Evolutionary conservation across 2,888 invertebrate genomes (phyloP).

Genomic region (Xanthia togata): DNA sequence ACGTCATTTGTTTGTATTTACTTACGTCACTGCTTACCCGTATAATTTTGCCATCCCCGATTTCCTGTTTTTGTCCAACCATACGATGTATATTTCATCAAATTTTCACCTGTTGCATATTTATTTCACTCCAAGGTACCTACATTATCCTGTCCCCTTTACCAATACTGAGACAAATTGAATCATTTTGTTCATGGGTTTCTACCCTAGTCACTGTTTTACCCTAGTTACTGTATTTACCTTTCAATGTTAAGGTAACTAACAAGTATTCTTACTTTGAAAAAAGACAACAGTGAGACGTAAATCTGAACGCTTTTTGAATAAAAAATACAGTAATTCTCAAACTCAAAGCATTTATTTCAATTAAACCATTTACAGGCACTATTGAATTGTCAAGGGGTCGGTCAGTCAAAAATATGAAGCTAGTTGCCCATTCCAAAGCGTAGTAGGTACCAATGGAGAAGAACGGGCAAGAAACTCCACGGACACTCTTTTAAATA

Average conservation of each 20-base stretch:
- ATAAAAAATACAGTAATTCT: too few relatives aligned
- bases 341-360: too few relatives aligned
- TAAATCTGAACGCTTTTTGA: not conserved
- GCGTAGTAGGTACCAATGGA: too few relatives aligned
- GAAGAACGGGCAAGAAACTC: too few relatives aligned
- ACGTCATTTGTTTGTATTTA: too few relatives aligned
- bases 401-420: too few relatives aligned
- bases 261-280: not conserved
- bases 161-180: not conserved
- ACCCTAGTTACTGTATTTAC: not conserved
- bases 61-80: not conserved
- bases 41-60: not conserved
- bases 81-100: not conserved
- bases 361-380: too few relatives aligned
- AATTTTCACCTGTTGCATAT: not conserved
- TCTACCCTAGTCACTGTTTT: not conserved
- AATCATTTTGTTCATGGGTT: constrained; percentile 32
- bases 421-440: too few relatives aligned
- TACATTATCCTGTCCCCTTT: constrained; percentile 16
- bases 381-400: too few relatives aligned
- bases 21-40: not conserved
- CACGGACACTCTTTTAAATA: too few relatives aligned
- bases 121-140: not conserved
- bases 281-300: not conserved
- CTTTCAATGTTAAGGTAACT: not conserved